Conservation (phyloP, 92 coral and sea anemone species). For the Actinernus sp. region DNA sequence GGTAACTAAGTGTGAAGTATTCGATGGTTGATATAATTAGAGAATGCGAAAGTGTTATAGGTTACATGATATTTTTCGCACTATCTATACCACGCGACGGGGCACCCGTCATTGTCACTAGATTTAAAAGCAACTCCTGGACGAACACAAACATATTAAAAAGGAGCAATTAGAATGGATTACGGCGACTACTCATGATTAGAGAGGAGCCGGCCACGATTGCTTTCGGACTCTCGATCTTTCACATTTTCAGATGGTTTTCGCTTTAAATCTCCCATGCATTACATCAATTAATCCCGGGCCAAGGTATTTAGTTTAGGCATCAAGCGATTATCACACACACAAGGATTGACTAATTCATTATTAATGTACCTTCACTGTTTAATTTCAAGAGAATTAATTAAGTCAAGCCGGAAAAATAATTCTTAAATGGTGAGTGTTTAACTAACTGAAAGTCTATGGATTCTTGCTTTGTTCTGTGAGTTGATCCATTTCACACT, state of each 20-base stretch:
- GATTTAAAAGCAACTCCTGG: conserved; percentile 7
- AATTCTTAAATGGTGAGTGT: too few species aligned
- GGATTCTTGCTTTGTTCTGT: too few species aligned
- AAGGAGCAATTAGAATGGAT: background rate
- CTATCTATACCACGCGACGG: background rate
- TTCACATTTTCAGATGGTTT: too few species aligned
- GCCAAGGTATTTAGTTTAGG: conserved; percentile 2
- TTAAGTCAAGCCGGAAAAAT: background rate
- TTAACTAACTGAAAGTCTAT: too few species aligned
- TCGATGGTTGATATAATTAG: background rate
- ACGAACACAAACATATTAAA: background rate
- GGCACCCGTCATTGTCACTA: background rate
- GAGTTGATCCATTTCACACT: too few species aligned
- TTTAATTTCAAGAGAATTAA: conserved; percentile 14
- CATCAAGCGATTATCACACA: background rate
- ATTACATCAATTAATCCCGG: background rate
- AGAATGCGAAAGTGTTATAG: background rate
- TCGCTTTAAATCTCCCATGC: too few species aligned
- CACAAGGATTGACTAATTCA: conserved; percentile 14
- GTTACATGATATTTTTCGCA: background rate
- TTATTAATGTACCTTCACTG: conserved; percentile 36
- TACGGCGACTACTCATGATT: too few species aligned
- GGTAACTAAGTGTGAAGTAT: background rate
- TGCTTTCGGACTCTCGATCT: too few species aligned
- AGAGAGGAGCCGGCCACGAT: too few species aligned